phyloP scores from a whole-genome alignment of 2,113 vertebrate species.

The Oreochromis niloticus region DNA sequence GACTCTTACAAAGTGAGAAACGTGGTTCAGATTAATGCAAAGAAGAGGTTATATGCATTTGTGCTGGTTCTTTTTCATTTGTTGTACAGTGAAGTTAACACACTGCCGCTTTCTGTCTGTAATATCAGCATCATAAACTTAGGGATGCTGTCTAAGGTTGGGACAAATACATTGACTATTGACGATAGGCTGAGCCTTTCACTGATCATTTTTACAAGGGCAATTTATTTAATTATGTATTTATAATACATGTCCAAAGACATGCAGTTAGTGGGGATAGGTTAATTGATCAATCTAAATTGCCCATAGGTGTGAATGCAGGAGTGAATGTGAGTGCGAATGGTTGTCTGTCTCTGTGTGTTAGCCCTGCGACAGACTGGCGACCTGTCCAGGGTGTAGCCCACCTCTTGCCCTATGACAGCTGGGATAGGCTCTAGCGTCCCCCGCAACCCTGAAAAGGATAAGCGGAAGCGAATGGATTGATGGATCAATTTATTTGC shows the following conservation, averaged over 20 bases:
- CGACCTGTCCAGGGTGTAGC: background rate
- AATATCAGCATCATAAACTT: background rate
- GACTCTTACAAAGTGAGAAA: background rate
- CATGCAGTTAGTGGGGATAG: background rate
- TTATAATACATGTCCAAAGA: background rate
- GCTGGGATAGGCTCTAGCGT: background rate
- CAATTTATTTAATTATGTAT: background rate
- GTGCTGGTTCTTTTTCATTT: background rate
- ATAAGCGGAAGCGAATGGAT: background rate
- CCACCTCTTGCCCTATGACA: background rate
- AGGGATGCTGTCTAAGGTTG: background rate
- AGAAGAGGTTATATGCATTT: background rate
- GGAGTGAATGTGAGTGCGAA: background rate
- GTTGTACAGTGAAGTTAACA: background rate
- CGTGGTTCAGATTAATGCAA: background rate
- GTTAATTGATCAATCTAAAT: background rate
- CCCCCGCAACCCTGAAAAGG: background rate
- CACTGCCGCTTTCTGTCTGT: background rate
- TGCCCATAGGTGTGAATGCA: background rate
- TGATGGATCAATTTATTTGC: background rate
- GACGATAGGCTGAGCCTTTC: background rate
- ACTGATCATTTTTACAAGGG: background rate
- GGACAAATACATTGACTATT: background rate
- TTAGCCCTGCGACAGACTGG: background rate
- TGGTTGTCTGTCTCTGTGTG: background rate